A percentile compares a stretch with the other conserved stretches of the same genome.
These are phyloP conservation scores for Vicugna pacos DNA, from an alignment of 2,113 vertebrate genomes.

Conservation along the genomic window DNA sequence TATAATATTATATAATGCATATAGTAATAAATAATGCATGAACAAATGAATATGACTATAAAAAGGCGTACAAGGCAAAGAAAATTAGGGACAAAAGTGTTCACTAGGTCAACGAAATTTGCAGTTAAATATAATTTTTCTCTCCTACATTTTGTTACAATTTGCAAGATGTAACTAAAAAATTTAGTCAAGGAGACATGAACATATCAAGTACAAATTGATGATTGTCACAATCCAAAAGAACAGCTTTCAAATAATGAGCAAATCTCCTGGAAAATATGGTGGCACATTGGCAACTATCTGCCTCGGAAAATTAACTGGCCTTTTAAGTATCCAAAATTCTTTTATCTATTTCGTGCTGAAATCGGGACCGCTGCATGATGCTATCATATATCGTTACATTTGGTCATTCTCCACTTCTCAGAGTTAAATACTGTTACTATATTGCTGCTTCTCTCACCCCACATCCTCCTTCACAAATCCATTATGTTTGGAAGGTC, in stretches of 20 bases:
- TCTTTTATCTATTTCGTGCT: constrained; percentile 43
- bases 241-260: background rate
- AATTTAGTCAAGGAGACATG: background rate
- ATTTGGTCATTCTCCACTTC: background rate
- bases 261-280: constrained; percentile 43
- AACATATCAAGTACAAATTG: background rate
- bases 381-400: background rate
- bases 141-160: background rate
- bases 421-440: constrained; percentile 62
- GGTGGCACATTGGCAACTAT: background rate
- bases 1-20: background rate
- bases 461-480: constrained; percentile 53
- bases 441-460: background rate
- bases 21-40: background rate
- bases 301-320: constrained; percentile 24
- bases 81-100: background rate
- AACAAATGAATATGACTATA: background rate
- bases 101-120: background rate
- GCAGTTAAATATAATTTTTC: background rate
- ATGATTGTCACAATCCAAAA: constrained; percentile 17
- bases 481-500: constrained; percentile 54
- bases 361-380: background rate
- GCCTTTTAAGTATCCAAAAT: constrained; percentile 11
- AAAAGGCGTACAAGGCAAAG: background rate
- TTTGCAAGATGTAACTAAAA: background rate